These are phyloP conservation scores for Melikaiella ostensackeni DNA, from an alignment of 2,888 invertebrate genomes.

Conservation along the genomic window DNA sequence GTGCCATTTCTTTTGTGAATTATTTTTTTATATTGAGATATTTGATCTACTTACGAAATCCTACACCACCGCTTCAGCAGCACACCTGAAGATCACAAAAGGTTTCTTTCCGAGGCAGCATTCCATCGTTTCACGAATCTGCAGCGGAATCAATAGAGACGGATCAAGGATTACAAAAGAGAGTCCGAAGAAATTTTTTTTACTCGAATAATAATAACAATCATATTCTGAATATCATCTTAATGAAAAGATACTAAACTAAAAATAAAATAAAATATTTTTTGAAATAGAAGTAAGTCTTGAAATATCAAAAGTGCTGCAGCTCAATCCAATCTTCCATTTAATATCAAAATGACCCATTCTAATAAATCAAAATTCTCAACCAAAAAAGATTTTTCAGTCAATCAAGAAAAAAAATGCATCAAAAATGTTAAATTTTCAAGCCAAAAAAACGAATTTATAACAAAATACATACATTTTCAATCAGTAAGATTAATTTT, in stretches of 20 bases:
- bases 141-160: slow-evolving; percentile 8
- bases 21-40: slow-evolving; percentile 5
- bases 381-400: too few species aligned
- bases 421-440: too few species aligned
- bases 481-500: too few species aligned
- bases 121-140: slow-evolving; percentile 5
- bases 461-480: too few species aligned
- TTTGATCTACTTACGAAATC: slow-evolving; percentile 24
- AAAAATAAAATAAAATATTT: not conserved
- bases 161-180: slow-evolving; percentile 8
- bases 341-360: too few species aligned
- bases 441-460: too few species aligned
- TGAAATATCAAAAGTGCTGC: too few species aligned
- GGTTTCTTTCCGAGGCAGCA: not conserved
- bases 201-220: not conserved
- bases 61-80: not conserved
- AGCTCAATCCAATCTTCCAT: too few species aligned
- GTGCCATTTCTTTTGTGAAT: not conserved
- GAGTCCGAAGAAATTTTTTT: not conserved
- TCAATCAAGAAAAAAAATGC: too few species aligned
- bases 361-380: too few species aligned
- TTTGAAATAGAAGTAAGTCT: too few species aligned
- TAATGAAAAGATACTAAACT: not conserved
- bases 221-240: not conserved
- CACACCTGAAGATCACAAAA: slow-evolving; percentile 4